These are phyloP conservation scores for Sturmia bella DNA, from an alignment of 2,888 invertebrate species.

Conservation along the genomic window DNA sequence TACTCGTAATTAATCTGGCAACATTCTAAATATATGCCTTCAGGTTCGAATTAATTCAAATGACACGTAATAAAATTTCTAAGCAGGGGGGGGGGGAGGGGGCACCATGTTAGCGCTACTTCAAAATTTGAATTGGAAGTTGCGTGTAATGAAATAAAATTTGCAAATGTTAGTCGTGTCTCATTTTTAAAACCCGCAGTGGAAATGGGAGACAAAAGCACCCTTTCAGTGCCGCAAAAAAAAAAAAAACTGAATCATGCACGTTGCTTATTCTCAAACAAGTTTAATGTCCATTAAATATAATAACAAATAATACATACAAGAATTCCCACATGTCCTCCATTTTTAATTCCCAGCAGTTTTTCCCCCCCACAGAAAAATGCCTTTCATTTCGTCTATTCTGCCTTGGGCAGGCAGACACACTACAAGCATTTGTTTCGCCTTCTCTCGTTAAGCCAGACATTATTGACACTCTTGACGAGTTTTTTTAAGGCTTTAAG, in stretches of 20 bases:
- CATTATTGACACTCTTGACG: slow-evolving; percentile 70
- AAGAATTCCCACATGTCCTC: slow-evolving; percentile 65
- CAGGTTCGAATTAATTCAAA: slow-evolving; percentile 36
- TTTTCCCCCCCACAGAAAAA: slow-evolving; percentile 21
- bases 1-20: slow-evolving; percentile 45
- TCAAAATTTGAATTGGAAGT: slow-evolving; percentile 3
- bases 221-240: too few species aligned
- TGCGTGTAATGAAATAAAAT: slow-evolving; percentile 66
- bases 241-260: slow-evolving; percentile 61
- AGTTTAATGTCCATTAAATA: slow-evolving; percentile 36
- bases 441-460: slow-evolving; percentile 61
- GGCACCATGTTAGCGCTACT: slow-evolving; percentile 30
- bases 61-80: slow-evolving; percentile 47
- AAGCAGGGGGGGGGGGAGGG: slow-evolving; percentile 53
- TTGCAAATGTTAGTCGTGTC: slow-evolving; percentile 37
- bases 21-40: slow-evolving; percentile 12
- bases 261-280: slow-evolving; percentile 43
- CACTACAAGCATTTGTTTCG: slow-evolving; percentile 32
- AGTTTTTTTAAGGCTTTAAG: slow-evolving; percentile 60
- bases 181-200: too few species aligned
- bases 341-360: slow-evolving; percentile 41
- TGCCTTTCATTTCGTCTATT: slow-evolving; percentile 17
- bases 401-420: neutral
- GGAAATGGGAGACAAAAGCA: too few species aligned
- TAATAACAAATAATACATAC: slow-evolving; percentile 8